Base-by-base conservation (phyloP, 2,113 vertebrate genomes). In the Hippocampus mohnikei region DNA sequence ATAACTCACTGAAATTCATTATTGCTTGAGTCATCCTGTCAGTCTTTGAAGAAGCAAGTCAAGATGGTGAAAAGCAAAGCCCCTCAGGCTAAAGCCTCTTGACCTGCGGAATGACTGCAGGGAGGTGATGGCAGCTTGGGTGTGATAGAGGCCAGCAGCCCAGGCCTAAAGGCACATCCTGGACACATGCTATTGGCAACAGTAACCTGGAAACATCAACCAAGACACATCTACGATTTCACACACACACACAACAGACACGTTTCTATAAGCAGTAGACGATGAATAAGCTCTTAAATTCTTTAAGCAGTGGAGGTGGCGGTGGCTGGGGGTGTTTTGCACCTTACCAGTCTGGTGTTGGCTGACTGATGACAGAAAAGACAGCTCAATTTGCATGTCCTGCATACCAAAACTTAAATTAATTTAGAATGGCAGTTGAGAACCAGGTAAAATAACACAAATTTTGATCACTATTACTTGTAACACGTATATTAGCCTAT, bases 51-150 rank as follows among this genome's bases (percentile, higher is more conserved):
- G 71, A 75, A 67, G 42, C 11, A 29, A 44, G 23, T 68, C 66
- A 55, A 76, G 50, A 75, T 62, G 79, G 70, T 84, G 81, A 85
- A 85, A 84, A 77, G 80, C 37, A 65, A 74, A 80, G 75, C 66
- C 69, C 76, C 77, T 72, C 76, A 77, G 74, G 72, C 79, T 74
- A 7, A 71, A 87, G 70, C 81, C 84, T 86, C 79, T 89, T 91
- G 89, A 90, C 86, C 87, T 83, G 81, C 77, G 80, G 83, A 81
- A 84, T 67, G 72, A 82, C 85, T 81, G 78, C 74, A 73, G 80
- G 82, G 78, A 85, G 79, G 82, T 72, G 84, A 70, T 77, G 86
- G 82, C 82, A 77, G 81, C 78, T n/a, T 44, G 69, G 41, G 48
- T 69, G 83, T 84, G 88, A 90, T 84, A 85, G 81, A 74, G 80